A percentile compares a stretch with the other conserved stretches of the same genome.
These are phyloP conservation scores for Platysternon megacephalum DNA, from an alignment of 2,113 vertebrate genomes.

Conservation along the genomic window DNA sequence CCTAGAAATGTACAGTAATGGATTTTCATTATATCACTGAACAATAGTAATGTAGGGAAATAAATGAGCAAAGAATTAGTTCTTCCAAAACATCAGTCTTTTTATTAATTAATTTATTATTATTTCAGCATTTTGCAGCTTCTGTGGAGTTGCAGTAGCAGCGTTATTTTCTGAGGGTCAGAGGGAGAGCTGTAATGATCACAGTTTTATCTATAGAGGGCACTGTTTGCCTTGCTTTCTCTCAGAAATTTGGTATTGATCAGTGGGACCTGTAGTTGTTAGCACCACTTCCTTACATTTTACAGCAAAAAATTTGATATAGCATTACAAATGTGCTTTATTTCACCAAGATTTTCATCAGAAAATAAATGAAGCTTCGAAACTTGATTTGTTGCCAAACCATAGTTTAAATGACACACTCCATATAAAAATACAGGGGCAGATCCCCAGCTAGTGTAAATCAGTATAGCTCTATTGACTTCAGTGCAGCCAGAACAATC, in stretches of 20 bases:
- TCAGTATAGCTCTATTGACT: not conserved
- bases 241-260: not conserved
- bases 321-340: not conserved
- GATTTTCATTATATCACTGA: not conserved
- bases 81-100: not conserved
- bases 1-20: not conserved
- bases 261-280: not conserved
- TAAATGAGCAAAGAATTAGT: not conserved
- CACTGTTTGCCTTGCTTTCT: not conserved
- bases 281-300: not conserved
- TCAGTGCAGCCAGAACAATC: not conserved
- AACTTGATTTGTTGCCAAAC: not conserved
- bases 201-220: not conserved
- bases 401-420: not conserved
- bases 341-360: not conserved
- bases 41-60: not conserved
- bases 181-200: not conserved
- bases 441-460: rapidly evolving
- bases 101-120: not conserved
- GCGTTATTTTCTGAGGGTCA: not conserved
- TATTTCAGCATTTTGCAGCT: not conserved
- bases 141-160: not conserved
- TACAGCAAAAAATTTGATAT: not conserved
- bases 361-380: not conserved
- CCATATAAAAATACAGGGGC: not conserved